phyloP scores from a whole-genome alignment of 2,113 vertebrate species.

The Cariama cristata region DNA sequence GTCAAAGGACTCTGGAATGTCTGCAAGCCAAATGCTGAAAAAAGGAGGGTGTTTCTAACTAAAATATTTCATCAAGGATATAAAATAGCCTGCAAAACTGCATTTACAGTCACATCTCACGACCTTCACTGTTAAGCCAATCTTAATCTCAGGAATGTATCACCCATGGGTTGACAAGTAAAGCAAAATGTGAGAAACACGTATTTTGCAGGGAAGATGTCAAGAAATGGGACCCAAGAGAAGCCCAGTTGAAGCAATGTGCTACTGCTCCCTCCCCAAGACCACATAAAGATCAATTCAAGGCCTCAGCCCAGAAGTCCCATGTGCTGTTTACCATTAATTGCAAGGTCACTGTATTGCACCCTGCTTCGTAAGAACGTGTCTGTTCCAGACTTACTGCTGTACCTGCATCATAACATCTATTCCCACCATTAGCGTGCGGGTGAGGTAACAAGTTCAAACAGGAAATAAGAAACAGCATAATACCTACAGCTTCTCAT shows the following conservation, averaged over 20 bases:
- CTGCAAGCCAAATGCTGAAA: not conserved
- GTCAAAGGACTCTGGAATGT: not conserved
- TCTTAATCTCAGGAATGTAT: not conserved
- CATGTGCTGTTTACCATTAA: fast-evolving
- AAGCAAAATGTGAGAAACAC: not conserved
- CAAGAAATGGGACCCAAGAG: not conserved
- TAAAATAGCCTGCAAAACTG: not conserved
- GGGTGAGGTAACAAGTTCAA: not conserved
- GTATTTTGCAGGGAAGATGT: not conserved
- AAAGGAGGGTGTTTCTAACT: not conserved
- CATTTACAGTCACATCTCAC: not conserved
- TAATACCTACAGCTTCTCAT: not conserved
- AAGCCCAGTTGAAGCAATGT: not conserved
- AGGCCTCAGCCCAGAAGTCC: not conserved
- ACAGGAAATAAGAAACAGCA: not conserved
- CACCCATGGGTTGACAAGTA: not conserved
- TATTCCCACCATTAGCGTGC: not conserved
- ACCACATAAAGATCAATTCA: not conserved
- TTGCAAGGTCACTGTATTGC: not conserved
- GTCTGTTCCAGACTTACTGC: not conserved
- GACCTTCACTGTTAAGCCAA: not conserved
- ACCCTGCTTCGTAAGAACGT: not conserved
- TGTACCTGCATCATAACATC: not conserved
- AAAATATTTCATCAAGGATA: not conserved
- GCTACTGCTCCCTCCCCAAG: not conserved